Conservation (phyloP, 2,888 invertebrate species). For the Lagria hirta region DNA sequence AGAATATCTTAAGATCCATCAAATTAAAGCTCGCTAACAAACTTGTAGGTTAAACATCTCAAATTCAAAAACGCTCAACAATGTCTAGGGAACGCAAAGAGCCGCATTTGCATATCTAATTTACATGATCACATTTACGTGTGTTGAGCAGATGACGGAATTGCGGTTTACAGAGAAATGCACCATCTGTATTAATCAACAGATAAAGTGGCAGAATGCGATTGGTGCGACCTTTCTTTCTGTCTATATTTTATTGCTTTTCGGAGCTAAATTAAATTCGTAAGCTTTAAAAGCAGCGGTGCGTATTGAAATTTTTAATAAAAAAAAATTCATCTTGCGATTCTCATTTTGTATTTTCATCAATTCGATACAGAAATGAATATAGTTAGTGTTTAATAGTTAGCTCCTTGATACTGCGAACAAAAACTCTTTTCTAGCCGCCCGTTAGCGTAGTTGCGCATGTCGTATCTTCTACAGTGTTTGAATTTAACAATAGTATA, state of each 20-base stretch:
- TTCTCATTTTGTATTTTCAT: neutral
- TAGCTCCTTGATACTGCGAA: too few relatives aligned
- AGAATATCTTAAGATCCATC: slow-evolving; percentile 17
- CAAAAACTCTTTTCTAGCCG: too few relatives aligned
- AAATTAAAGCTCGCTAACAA: slow-evolving; percentile 24
- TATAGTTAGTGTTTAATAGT: too few relatives aligned
- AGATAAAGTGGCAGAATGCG: slow-evolving; percentile 34
- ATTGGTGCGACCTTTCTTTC: slow-evolving; percentile 21
- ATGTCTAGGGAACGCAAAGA: slow-evolving; percentile 33
- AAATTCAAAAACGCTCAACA: slow-evolving; percentile 32
- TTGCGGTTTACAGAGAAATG: slow-evolving; percentile 38
- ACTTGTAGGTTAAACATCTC: slow-evolving; percentile 30
- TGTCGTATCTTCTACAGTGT: too few relatives aligned
- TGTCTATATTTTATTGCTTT: slow-evolving; percentile 31
- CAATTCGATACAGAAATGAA: too few relatives aligned
- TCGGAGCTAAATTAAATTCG: slow-evolving; percentile 25
- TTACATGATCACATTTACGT: slow-evolving; percentile 50
- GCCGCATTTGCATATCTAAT: slow-evolving; percentile 48
- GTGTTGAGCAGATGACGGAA: slow-evolving; percentile 46
- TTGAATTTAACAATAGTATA: too few relatives aligned
- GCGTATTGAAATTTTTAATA: slow-evolving; percentile 13
- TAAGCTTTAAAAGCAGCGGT: slow-evolving; percentile 10
- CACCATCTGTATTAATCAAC: slow-evolving; percentile 40
- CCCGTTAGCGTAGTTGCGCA: too few relatives aligned
- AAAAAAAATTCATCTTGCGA: slow-evolving; percentile 3